These are phyloP conservation scores for Zelleria hepariella DNA, from an alignment of 2,888 invertebrate genomes.

Conservation along the genomic window DNA sequence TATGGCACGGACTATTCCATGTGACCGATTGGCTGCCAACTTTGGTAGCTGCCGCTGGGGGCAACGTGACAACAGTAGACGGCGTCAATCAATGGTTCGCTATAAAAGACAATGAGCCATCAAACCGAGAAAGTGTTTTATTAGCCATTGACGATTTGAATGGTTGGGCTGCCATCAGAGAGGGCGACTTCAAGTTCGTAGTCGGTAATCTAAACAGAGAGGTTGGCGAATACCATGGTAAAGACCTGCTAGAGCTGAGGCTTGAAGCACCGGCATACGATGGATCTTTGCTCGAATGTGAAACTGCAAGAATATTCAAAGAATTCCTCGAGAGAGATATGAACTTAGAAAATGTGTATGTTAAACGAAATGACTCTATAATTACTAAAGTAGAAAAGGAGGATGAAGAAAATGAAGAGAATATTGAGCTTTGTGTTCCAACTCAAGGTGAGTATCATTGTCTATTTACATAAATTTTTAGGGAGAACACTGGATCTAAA, in stretches of 20 bases:
- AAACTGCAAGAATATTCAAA: conserved; percentile 26
- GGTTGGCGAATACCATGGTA: conserved; percentile 24
- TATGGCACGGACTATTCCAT: conserved; percentile 73
- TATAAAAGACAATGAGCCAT: conserved; percentile 46
- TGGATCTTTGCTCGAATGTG: conserved; percentile 24
- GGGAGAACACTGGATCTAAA: background rate
- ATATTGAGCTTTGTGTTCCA: conserved; percentile 27
- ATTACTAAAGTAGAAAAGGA: conserved; percentile 8
- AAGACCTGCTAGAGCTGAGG: conserved; percentile 21
- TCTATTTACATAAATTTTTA: background rate
- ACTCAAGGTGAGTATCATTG: conserved; percentile 24
- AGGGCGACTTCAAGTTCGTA: conserved; percentile 37
- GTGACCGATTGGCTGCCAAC: conserved; percentile 87
- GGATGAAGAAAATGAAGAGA: conserved; percentile 8
- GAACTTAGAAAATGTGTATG: conserved; percentile 20
- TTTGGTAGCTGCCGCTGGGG: conserved; percentile 46
- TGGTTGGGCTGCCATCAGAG: conserved; percentile 41
- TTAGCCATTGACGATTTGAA: conserved; percentile 64
- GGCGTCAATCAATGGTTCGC: conserved; percentile 76
- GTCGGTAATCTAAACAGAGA: conserved; percentile 25
- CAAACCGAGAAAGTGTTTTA: conserved; percentile 53
- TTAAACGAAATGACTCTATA: conserved; percentile 23
- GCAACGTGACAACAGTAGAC: conserved; percentile 50
- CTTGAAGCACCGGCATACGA: conserved; percentile 24
- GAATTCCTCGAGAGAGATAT: conserved; percentile 25